Base-by-base conservation (phyloP, 2,888 invertebrate genomes). In the Epicampocera succincta region DNA sequence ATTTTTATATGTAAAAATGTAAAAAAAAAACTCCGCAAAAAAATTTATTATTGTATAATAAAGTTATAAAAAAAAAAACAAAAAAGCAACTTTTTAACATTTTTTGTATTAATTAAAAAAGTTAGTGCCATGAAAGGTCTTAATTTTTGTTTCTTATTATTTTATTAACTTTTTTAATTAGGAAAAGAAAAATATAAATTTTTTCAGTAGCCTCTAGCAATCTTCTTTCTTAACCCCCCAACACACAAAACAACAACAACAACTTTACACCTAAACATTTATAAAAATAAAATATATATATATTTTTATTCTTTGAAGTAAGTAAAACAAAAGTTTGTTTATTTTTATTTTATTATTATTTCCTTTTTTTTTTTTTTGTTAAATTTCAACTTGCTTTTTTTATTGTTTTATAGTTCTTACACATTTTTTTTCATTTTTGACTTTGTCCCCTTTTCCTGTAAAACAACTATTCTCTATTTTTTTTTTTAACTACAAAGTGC, bases 11-110 rank as follows among this genome's bases (percentile, higher is more conserved):
- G 80, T 81, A 73, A 74, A 76, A 80, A 83, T 83, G 74, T 66
- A 84, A 78, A 74, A 80, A 84, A 78, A 74, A 80, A 83, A 63
- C 17, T 54, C 56, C 29, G 17, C 72, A 78, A 78, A 68, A 84
- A 72, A 72, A 44, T 65, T 82, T 83, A 80, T 83, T 72, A 76
- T 83, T 83, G 82, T 82, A 82, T 74, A 82, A 82, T 82, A 82
- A 82, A 82, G 82, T 82, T 82, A 65, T 65, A 52, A 76, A 72
- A 80, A 71, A 76, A 77, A 73, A 58, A 68, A 72, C 69, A 46
- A 63, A 61, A 71, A 73, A 66, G 52, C 65, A 72, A 42, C 52
- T 13, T 5, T 17, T 12, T 44, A 12, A 63, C 63, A 17, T n/a
- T 15, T 17, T 77, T 56, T 73, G 72, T 73, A 40, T 58, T 81